Percentiles rank a stretch among this genome's conserved stretches.
Conservation (phyloP, 2,888 invertebrate species). For the Heliconius aoede region DNA sequence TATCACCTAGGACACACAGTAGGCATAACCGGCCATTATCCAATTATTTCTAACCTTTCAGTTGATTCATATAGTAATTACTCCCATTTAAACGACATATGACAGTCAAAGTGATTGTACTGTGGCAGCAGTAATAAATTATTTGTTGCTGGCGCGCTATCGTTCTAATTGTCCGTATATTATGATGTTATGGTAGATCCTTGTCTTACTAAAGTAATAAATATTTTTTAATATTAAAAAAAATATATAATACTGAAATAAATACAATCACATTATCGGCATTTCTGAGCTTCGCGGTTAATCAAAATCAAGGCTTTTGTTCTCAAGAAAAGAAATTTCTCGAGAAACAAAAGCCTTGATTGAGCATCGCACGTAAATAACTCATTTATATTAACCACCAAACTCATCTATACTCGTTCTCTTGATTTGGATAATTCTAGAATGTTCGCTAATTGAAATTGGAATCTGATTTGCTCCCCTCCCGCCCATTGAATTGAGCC, state of each 20-base stretch:
- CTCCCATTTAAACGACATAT: constrained; percentile 73
- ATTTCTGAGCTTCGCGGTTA: neutral
- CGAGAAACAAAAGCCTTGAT: constrained; percentile 60
- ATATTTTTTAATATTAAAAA: neutral
- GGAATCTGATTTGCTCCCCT: constrained; percentile 81
- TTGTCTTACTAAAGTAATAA: neutral
- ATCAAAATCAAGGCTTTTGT: constrained; percentile 26
- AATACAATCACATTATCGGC: neutral
- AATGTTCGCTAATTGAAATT: constrained; percentile 82
- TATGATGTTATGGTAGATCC: constrained; percentile 2
- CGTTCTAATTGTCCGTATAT: constrained; percentile 61
- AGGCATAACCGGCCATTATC: constrained; percentile 75
- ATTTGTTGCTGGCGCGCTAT: constrained; percentile 80
- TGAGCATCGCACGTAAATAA: constrained; percentile 61
- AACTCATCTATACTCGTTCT: constrained; percentile 82
- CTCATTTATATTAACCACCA: constrained; percentile 76
- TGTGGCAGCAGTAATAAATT: constrained; percentile 76
- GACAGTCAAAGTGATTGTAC: constrained; percentile 82
- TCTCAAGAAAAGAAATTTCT: constrained; percentile 18
- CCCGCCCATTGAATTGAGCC: constrained; percentile 62
- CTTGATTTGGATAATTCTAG: constrained; percentile 72
- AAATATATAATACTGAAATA: too few species aligned
- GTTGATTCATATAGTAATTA: constrained; percentile 60
- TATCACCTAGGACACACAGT: constrained; percentile 50
- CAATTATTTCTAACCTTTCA: constrained; percentile 83